Percentiles rank a stretch among this genome's conserved stretches.
Evolutionary conservation across 2,797 vertebrate species (phyloP).

Genomic region (Parotocinclus haroldoi): DNA sequence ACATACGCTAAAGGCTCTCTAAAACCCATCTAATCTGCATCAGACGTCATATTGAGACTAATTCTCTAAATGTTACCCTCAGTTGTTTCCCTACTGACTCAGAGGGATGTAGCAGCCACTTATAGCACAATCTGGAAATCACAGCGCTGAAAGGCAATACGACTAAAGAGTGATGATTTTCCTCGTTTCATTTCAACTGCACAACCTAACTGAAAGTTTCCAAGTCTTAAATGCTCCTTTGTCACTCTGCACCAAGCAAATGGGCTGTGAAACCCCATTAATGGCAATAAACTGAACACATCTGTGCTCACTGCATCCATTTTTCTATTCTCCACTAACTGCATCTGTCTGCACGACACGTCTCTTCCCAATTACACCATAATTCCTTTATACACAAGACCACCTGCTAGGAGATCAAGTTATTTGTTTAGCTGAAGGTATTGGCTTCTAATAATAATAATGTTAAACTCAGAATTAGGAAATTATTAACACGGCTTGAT

Average conservation of each 20-base stretch:
- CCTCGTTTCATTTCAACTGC: conserved; percentile 10
- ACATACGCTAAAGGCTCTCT: neutral
- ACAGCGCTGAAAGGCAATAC: neutral
- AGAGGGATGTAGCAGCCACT: neutral
- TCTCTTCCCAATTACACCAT: conserved; percentile 28
- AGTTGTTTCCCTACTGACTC: neutral
- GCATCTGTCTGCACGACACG: conserved; percentile 30
- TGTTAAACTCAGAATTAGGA: neutral
- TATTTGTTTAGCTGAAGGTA: conserved; percentile 25
- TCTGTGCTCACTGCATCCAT: conserved; percentile 28
- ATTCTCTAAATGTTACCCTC: neutral
- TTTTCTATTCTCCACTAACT: conserved; percentile 16
- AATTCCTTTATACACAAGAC: conserved; percentile 26
- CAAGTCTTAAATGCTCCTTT: conserved; percentile 2
- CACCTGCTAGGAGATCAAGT: conserved; percentile 28
- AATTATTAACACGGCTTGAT: no score
- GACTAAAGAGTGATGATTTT: conserved; percentile 1
- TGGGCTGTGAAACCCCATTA: conserved; percentile 36
- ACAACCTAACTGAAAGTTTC: conserved; percentile 21
- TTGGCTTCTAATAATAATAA: conserved; percentile 16
- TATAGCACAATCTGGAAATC: neutral
- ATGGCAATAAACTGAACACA: conserved; percentile 29
- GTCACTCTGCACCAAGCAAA: conserved; percentile 22
- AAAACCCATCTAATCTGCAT: neutral
- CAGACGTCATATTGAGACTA: conserved; percentile 2